Conservation (phyloP, 2,888 invertebrate genomes). For the Oscheius onirici region DNA sequence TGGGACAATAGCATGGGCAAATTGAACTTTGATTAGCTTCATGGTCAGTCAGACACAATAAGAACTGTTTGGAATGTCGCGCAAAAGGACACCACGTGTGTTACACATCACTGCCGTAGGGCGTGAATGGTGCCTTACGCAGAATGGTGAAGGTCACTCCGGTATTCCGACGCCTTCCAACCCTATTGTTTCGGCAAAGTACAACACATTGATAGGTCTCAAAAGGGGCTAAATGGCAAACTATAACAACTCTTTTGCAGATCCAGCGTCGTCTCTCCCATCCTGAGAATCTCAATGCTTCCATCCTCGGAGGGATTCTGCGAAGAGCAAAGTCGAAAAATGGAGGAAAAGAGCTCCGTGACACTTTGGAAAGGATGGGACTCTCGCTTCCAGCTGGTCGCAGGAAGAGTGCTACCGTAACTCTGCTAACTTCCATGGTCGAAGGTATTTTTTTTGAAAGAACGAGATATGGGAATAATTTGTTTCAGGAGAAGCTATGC, state of each 20-base stretch:
- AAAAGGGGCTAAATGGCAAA: neutral
- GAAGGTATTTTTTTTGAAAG: conserved; percentile 78
- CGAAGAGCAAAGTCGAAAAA: conserved; percentile 98
- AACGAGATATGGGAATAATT: neutral
- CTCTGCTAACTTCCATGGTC: conserved; percentile 92
- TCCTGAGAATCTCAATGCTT: conserved; percentile 97
- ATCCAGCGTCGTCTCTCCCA: conserved; percentile 84
- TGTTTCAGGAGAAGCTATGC: conserved; percentile 84
- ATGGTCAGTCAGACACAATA: conserved; percentile 18
- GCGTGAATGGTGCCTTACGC: neutral
- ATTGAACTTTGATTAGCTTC: conserved; percentile 19
- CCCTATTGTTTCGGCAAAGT: conserved; percentile 1
- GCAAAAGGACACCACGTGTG: conserved; percentile 4
- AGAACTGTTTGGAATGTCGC: neutral
- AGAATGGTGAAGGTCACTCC: conserved; percentile 5
- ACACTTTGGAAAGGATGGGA: conserved; percentile 96
- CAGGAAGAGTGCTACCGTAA: conserved; percentile 97
- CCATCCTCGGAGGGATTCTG: conserved; percentile 92
- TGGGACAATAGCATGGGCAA: too few species aligned
- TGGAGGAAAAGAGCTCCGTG: conserved; percentile 91
- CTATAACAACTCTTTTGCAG: conserved; percentile 59
- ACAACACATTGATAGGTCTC: neutral
- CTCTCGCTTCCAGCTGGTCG: conserved; percentile 94
- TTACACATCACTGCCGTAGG: conserved; percentile 5
- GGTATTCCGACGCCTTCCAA: conserved; percentile 17